phyloP scores from a whole-genome alignment of 2,888 invertebrate genomes.

The Augiades crinisus region DNA sequence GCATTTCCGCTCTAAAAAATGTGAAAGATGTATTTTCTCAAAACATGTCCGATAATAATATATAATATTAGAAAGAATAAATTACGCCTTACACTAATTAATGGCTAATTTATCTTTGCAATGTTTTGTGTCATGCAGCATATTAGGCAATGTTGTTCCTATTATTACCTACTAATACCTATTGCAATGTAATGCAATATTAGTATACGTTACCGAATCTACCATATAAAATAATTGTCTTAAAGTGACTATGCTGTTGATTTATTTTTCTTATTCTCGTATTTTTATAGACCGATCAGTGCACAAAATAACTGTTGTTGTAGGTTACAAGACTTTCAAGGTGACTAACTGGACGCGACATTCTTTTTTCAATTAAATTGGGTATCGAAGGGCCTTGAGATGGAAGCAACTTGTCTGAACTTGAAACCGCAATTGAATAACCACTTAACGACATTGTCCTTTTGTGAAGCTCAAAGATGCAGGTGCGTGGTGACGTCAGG shows the following conservation, averaged over 20 bases:
- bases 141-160: too few species aligned
- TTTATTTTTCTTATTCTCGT: not conserved
- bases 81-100: too few species aligned
- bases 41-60: too few species aligned
- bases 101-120: too few species aligned
- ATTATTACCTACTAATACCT: too few species aligned
- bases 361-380: constrained; percentile 23
- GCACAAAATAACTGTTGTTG: constrained; percentile 22
- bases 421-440: constrained; percentile 66
- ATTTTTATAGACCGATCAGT: not conserved
- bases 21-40: too few species aligned
- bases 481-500: constrained; percentile 72
- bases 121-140: too few species aligned
- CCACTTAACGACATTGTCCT: constrained; percentile 63
- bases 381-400: constrained; percentile 34
- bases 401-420: constrained; percentile 55
- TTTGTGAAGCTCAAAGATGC: constrained; percentile 51
- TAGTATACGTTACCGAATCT: too few species aligned
- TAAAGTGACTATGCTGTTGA: not conserved
- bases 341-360: constrained; percentile 4
- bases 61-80: too few species aligned
- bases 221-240: too few species aligned
- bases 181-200: too few species aligned
- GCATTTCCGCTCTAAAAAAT: too few species aligned
- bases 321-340: constrained; percentile 20